phyloP scores from a whole-genome alignment of 1,140 invertebrate genomes.

The Bradysia coprophila region DNA sequence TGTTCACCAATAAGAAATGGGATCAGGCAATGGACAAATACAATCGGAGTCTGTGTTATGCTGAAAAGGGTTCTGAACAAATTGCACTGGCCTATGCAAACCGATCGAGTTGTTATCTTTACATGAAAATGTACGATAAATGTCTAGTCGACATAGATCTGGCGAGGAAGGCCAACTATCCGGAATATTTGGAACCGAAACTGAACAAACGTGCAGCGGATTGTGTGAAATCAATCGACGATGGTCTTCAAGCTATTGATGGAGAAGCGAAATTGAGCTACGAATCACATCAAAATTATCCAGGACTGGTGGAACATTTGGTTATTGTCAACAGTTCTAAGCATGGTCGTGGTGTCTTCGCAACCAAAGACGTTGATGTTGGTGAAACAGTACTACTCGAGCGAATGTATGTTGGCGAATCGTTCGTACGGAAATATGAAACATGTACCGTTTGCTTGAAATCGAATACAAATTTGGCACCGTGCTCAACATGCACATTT shows the following conservation, averaged over 20 bases:
- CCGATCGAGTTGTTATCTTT: conserved; percentile 23
- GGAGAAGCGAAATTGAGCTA: background rate
- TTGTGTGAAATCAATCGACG: background rate
- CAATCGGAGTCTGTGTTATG: conserved; percentile 11
- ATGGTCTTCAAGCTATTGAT: background rate
- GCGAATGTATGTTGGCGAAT: background rate
- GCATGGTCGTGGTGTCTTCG: background rate
- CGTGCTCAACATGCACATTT: background rate
- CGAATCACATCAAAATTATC: background rate
- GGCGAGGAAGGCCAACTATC: conserved; percentile 13
- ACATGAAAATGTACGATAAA: conserved; percentile 17
- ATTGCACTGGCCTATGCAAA: conserved; percentile 22
- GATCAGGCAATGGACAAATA: conserved; percentile 6
- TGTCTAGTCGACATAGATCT: conserved; percentile 22
- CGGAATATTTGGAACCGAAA: conserved; percentile 10
- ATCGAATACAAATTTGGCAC: background rate
- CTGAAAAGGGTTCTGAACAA: conserved; percentile 10
- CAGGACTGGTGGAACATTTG: background rate
- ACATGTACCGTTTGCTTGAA: background rate
- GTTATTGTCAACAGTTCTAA: background rate
- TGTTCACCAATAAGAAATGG: background rate
- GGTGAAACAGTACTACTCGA: background rate
- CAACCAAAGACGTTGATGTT: background rate
- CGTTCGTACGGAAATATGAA: background rate
- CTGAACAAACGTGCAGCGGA: conserved; percentile 1